Base-by-base conservation (phyloP, 2,888 invertebrate species). In the Xylophagus ater region DNA sequence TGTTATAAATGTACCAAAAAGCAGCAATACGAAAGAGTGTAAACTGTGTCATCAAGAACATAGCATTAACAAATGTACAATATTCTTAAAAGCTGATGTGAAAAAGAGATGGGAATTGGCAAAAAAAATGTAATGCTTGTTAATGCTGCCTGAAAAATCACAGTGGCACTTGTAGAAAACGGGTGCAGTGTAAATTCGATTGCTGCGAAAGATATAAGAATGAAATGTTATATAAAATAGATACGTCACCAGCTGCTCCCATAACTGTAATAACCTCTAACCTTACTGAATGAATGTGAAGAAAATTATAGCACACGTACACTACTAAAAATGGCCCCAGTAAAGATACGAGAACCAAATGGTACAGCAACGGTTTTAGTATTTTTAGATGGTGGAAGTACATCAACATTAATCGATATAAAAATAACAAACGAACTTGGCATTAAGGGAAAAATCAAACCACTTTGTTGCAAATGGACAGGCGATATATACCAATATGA, bases 101-200 rank as follows among this genome's bases (percentile, higher is more conserved):
- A 21, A 32, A 41, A 21, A 33, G 3, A 37, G n/a, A n/a, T n/a
- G n/a, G n/a, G n/a, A n/a, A n/a, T n/a, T n/a, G n/a, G n/a, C n/a
- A n/a, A n/a, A n/a, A 37, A 6, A 26, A 23, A 21, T 9, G 10
- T 21, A 7, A 21, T 5, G 10, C 7, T 21, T 21, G 21, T 21
- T 21, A 21, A 9, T 21, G 21, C 10, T 21, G 21, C 10, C 6
- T 21, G 6, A 7, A 10, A 17, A 8, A 15, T 12, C 36, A 41
- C 6, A 41, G 36, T 20, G 36, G 35, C 3, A 28, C 3, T 14
- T 40, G 40, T 12, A 28, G 13, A 21, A 21, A 21, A 5, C 34
- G 32, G 2, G 31, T 25, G 13, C 35, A 32, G 31, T 36, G 36
- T 26, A 41, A 32, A 30, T 25, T 41, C 19, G 31, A 41, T 15